Evolutionary conservation across 2,797 vertebrate genomes (phyloP).

Genomic region (Lutjanus argentimaculatus): DNA sequence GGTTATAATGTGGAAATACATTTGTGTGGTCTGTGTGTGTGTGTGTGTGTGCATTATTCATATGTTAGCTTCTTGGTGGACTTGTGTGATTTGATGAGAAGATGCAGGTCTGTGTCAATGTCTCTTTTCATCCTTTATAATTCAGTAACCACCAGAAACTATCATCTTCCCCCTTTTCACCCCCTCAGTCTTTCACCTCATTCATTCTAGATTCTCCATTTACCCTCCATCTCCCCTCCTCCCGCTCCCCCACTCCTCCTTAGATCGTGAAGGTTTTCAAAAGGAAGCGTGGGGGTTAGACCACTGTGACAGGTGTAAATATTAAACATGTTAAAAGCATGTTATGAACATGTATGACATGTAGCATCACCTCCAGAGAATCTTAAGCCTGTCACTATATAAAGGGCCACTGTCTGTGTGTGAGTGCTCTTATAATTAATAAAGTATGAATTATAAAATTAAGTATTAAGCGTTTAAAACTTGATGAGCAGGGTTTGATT

Average conservation of each 20-base stretch:
- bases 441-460: not conserved
- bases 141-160: constrained; percentile 65
- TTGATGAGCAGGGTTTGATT: not conserved
- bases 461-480: not conserved
- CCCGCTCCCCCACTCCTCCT: not conserved
- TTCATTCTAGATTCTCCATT: constrained; percentile 45
- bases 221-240: not conserved
- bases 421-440: not conserved
- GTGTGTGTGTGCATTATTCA: constrained; percentile 74
- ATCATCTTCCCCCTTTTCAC: constrained; percentile 57
- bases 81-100: constrained; percentile 80
- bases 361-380: not conserved
- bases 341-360: constrained; percentile 37
- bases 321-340: constrained; percentile 65
- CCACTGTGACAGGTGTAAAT: constrained; percentile 54
- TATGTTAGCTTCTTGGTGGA: constrained; percentile 70
- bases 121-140: constrained; percentile 75
- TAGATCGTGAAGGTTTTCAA: constrained; percentile 32
- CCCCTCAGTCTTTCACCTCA: constrained; percentile 39
- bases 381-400: constrained; percentile 3
- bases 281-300: constrained; percentile 5
- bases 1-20: constrained; percentile 65
- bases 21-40: constrained; percentile 52
- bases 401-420: constrained; percentile 3
- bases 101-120: constrained; percentile 78